Percentiles rank a stretch among this genome's conserved stretches.
phyloP scores from a whole-genome alignment of 2,888 invertebrate genomes.

The Folsomia manolachei region DNA sequence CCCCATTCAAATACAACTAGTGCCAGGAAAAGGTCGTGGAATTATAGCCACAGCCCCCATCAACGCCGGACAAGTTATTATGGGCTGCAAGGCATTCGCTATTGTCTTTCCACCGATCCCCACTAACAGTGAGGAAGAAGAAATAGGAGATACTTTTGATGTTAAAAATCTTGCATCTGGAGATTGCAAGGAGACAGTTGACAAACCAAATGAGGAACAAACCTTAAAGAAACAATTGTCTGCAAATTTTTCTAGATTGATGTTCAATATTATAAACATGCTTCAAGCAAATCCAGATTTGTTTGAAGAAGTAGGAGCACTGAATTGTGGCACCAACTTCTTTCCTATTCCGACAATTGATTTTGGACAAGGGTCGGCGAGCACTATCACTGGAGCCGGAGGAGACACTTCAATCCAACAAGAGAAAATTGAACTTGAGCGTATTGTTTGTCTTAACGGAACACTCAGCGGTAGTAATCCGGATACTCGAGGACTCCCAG shows the following conservation, averaged over 20 bases:
- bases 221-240: background rate
- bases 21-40: background rate
- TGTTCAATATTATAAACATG: background rate
- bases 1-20: background rate
- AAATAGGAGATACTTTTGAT: background rate
- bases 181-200: background rate
- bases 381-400: background rate
- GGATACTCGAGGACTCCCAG: background rate
- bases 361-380: too few species aligned
- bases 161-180: too few species aligned
- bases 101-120: background rate
- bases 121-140: background rate
- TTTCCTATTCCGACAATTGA: too few species aligned
- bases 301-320: background rate
- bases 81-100: slow-evolving; percentile 8
- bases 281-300: background rate
- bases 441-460: slow-evolving; percentile 3
- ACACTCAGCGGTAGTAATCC: slow-evolving; percentile 2
- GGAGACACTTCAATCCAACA: background rate
- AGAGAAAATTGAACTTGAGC: too few species aligned
- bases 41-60: background rate
- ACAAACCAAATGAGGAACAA: background rate
- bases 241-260: background rate
- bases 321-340: background rate
- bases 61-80: background rate